Evolutionary conservation across 2,113 vertebrate genomes (phyloP).

Genomic region (Clupea harengus): DNA sequence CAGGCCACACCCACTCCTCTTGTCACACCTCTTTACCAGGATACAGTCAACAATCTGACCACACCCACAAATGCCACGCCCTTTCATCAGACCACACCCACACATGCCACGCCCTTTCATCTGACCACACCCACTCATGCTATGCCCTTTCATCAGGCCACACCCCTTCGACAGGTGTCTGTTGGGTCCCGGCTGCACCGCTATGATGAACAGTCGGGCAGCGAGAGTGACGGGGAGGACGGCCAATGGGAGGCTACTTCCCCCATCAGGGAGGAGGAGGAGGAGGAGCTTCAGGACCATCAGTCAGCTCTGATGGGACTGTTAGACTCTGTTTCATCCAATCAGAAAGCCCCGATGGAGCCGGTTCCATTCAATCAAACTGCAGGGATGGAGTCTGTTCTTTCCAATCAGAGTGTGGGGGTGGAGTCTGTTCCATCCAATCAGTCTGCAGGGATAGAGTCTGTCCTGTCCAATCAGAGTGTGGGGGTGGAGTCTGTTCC

Average conservation of each 20-base stretch:
- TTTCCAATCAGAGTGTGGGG: background rate
- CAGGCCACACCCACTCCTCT: background rate
- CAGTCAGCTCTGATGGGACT: background rate
- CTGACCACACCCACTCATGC: background rate
- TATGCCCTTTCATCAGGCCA: background rate
- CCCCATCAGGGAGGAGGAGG: slow-evolving; percentile 75
- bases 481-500: background rate
- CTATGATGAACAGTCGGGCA: slow-evolving; percentile 89
- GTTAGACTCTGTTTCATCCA: background rate
- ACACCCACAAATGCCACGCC: background rate
- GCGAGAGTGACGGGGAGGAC: slow-evolving; percentile 81
- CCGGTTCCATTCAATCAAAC: background rate
- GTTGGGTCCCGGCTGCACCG: slow-evolving; percentile 76
- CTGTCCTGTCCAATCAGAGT: background rate
- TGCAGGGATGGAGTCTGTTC: background rate
- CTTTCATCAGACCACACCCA: background rate
- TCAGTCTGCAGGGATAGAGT: background rate
- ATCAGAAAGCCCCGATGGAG: background rate
- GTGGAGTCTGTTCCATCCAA: background rate
- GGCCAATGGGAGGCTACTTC: slow-evolving; percentile 79
- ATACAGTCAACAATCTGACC: background rate
- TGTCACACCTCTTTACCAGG: too few species aligned
- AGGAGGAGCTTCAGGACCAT: slow-evolving; percentile 41
- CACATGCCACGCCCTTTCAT: background rate
- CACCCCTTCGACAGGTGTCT: slow-evolving; percentile 22